These are phyloP conservation scores for Oxycera nigricornis DNA, from an alignment of 2,888 invertebrate genomes.

Conservation along the genomic window DNA sequence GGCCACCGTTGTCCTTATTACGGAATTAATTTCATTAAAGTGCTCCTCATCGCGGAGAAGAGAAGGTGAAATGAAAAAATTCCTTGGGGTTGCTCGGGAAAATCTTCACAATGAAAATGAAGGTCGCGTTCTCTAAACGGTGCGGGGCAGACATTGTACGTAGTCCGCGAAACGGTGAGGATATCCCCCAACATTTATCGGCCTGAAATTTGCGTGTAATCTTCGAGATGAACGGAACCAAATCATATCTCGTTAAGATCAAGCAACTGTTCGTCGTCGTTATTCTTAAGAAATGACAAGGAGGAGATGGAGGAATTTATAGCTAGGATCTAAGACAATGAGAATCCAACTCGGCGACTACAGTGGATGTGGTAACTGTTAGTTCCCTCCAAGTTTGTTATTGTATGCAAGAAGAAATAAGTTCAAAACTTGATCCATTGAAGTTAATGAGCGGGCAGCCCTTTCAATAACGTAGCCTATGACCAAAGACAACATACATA, in stretches of 20 bases:
- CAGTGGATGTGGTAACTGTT: background rate
- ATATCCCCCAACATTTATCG: conserved; percentile 39
- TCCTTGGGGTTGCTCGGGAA: conserved; percentile 39
- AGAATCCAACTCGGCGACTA: background rate
- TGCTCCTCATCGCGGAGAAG: conserved; percentile 35
- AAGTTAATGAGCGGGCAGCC: too few relatives aligned
- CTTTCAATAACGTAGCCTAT: too few relatives aligned
- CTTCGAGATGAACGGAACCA: conserved; percentile 42
- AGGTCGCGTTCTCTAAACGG: conserved; percentile 35
- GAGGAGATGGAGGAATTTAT: conserved; percentile 21
- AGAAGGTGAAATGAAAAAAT: conserved; percentile 45
- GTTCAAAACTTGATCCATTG: too few relatives aligned
- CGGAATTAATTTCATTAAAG: conserved; percentile 48
- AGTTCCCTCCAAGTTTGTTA: too few relatives aligned
- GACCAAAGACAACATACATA: too few relatives aligned
- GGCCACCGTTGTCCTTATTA: conserved; percentile 39
- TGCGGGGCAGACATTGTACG: too few relatives aligned
- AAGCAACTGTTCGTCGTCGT: conserved; percentile 24
- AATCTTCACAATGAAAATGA: conserved; percentile 33
- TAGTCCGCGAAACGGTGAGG: conserved; percentile 11
- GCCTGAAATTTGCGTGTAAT: conserved; percentile 44
- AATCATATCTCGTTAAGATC: conserved; percentile 42
- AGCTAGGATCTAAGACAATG: conserved; percentile 8
- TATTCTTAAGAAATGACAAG: conserved; percentile 14
- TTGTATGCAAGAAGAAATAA: too few relatives aligned